A percentile compares a stretch with the other conserved stretches of the same genome.
phyloP scores from a whole-genome alignment of 2,888 invertebrate genomes.

The Cataglyphis albicans region DNA sequence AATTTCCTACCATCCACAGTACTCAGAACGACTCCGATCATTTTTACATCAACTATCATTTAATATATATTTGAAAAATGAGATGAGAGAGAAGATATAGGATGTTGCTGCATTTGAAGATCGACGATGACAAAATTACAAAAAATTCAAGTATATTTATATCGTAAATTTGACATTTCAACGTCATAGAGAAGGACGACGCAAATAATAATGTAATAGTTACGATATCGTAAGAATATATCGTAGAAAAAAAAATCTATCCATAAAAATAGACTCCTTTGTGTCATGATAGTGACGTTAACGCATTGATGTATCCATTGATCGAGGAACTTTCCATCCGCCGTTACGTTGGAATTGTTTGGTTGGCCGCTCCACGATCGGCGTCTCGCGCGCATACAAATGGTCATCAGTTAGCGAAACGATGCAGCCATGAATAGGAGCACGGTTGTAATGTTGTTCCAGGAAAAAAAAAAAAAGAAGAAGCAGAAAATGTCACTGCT shows the following conservation, averaged over 20 bases:
- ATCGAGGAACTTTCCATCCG: constrained; percentile 47
- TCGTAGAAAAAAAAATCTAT: not conserved
- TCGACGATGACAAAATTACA: not conserved
- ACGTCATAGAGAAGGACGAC: not conserved
- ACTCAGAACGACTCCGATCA: not conserved
- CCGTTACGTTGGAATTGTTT: constrained; percentile 41
- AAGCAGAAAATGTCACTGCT: not conserved
- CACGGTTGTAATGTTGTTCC: constrained; percentile 47
- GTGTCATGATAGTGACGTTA: constrained; percentile 46
- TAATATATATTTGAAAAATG: not conserved
- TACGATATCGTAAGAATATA: not conserved
- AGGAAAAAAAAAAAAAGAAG: constrained; percentile 5
- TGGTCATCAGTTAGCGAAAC: constrained; percentile 53
- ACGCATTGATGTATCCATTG: not conserved
- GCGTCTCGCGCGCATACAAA: constrained; percentile 46
- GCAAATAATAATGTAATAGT: not conserved
- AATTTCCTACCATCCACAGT: not conserved
- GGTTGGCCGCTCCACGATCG: constrained; percentile 18
- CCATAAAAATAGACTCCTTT: constrained; percentile 33
- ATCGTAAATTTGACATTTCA: not conserved
- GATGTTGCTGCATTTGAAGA: not conserved
- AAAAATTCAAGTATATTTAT: constrained; percentile 4
- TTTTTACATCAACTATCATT: not conserved
- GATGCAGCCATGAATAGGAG: constrained; percentile 36
- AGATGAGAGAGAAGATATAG: not conserved